Evolutionary conservation across 2,113 vertebrate genomes (phyloP).

Genomic region (Pollachius pollachius): DNA sequence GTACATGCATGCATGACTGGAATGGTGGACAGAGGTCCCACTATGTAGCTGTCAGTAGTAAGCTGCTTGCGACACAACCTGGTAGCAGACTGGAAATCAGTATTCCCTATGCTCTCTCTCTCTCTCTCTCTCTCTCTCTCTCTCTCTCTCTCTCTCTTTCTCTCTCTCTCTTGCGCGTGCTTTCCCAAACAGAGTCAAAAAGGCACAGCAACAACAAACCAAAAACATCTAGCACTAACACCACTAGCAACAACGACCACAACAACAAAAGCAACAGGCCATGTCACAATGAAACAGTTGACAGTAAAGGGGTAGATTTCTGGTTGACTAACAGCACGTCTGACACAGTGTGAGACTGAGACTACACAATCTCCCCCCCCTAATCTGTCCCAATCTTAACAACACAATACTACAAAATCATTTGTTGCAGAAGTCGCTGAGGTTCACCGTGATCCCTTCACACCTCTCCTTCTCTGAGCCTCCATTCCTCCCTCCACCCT

Average conservation of each 20-base stretch:
- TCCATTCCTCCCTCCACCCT: too few species aligned
- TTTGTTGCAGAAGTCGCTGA: constrained; percentile 8
- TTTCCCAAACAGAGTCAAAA: too few species aligned
- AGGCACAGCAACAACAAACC: not conserved
- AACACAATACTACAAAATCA: too few species aligned
- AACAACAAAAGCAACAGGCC: not conserved
- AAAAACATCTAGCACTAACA: not conserved
- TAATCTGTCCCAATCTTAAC: too few species aligned
- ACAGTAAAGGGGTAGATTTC: not conserved
- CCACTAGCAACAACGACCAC: too few species aligned
- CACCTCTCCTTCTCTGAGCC: not conserved
- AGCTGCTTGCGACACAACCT: constrained; percentile 45
- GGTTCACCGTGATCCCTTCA: constrained; percentile 31
- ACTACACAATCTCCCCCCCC: too few species aligned
- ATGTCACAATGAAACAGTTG: not conserved
- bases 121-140: too few species aligned
- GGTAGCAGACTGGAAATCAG: constrained; percentile 51
- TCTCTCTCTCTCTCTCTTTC: too few species aligned
- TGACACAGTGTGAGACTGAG: not conserved
- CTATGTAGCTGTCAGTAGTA: constrained; percentile 54
- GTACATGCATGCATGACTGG: constrained; percentile 54
- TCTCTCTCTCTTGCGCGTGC: too few species aligned
- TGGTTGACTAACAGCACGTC: constrained; percentile 8
- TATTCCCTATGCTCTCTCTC: constrained; percentile 50
- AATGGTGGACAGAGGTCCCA: constrained; percentile 57